A percentile compares a stretch with the other conserved stretches of the same genome.
These are phyloP conservation scores for Dicycla oo DNA, from an alignment of 2,888 invertebrate species.

Conservation along the genomic window DNA sequence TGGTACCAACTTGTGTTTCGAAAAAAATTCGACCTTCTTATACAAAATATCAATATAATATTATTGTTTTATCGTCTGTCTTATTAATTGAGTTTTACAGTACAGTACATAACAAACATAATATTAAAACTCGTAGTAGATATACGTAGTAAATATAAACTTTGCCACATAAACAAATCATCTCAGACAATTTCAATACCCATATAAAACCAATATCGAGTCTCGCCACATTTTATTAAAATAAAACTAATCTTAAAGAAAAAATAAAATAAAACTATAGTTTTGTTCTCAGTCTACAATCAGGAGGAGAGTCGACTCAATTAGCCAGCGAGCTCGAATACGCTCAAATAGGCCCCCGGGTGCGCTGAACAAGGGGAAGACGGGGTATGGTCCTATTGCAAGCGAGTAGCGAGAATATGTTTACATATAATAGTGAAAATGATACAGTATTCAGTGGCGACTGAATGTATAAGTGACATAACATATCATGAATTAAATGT, in stretches of 20 bases:
- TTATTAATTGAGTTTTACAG: not conserved
- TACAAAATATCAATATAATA: too few relatives aligned
- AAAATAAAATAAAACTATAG: conserved; percentile 27
- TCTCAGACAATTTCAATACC: not conserved
- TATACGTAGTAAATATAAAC: not conserved
- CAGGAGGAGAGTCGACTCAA: conserved; percentile 74
- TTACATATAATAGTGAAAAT: not conserved
- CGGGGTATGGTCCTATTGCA: conserved; percentile 28
- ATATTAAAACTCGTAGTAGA: not conserved
- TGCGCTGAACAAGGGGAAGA: conserved; percentile 62
- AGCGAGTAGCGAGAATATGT: not conserved
- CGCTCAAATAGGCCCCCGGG: conserved; percentile 71
- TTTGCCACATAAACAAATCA: not conserved
- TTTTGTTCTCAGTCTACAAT: conserved; percentile 47
- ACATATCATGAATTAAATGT: too few relatives aligned
- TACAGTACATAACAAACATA: not conserved
- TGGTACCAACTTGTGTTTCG: too few relatives aligned
- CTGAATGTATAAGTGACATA: not conserved
- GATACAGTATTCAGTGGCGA: not conserved
- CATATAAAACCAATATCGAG: not conserved
- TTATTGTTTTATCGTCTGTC: not conserved
- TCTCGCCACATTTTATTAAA: conserved; percentile 20
- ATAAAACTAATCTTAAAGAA: conserved; percentile 12
- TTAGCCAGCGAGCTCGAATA: conserved; percentile 74
- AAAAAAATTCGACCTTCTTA: too few relatives aligned